Base-by-base conservation (phyloP, 2,888 invertebrate genomes). In the Drosophila falleni region DNA sequence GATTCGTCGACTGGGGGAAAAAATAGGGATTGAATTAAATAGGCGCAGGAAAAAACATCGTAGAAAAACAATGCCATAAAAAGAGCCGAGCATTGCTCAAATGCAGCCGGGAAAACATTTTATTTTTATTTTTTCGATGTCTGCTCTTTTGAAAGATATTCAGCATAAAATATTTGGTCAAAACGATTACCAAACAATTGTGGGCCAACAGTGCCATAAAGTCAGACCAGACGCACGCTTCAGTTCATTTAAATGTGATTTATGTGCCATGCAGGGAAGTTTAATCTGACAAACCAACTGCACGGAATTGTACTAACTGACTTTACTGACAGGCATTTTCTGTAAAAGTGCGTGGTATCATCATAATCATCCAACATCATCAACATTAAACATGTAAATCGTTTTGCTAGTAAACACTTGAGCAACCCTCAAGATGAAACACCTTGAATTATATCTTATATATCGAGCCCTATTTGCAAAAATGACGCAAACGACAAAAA, bases 231-330 rank as follows among this genome's bases (percentile, higher is more conserved):
- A 55, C 49, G 54, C 66, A 80, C 74, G 74, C 85, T 81, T 81
- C 82, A 87, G 82, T 83, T 73, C 71, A 74, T 79, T 79, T 74
- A 74, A 77, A 81, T 77, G 73, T 80, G 73, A 84, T 87, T 83
- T 84, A 84, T 75, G 62, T 35, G 49, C 51, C 62, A 47, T 54
- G 35, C 50, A 51, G 37, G 49, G 53, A 33, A 42, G 29, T 19
- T 31, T 37, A 80, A 63, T 71, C 42, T 66, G 33, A 58, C 33
- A 50, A 54, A 29, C 49, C 37, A 55, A 54, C 23, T 41, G 59
- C 41, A 60, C 35, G 51, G 37, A 39, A 56, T 35, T 50, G 42
- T 33, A 53, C 10, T 44, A 44, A 44, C 44, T 35, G 42, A 31
- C 54, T 42, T 41, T 8, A 56, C 44, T 55, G 44, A 76, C 74